phyloP scores from a whole-genome alignment of 2,113 vertebrate genomes.

The Canis aureus region DNA sequence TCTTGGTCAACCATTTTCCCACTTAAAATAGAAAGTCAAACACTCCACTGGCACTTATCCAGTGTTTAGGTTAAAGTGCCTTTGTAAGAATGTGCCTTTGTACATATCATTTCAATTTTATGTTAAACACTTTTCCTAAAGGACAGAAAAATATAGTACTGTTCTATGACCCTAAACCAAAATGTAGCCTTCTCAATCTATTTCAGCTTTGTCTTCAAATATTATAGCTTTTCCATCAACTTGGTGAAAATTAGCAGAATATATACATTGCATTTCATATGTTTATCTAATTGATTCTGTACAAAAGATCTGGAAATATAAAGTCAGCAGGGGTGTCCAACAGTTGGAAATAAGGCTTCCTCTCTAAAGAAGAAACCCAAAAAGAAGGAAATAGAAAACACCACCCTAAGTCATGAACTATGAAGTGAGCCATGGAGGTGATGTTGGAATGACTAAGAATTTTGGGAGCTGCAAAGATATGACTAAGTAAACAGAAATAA shows the following conservation, averaged over 20 bases:
- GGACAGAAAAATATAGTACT: neutral
- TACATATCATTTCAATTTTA: constrained; percentile 34
- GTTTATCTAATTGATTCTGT: neutral
- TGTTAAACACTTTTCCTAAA: neutral
- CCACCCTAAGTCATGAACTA: neutral
- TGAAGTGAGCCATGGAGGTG: neutral
- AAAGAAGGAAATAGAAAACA: neutral
- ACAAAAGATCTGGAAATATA: constrained; percentile 19
- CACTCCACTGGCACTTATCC: neutral
- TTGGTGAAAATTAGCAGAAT: neutral
- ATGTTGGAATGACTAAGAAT: neutral
- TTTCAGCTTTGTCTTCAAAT: constrained; percentile 52
- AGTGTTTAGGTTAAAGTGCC: neutral
- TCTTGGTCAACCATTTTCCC: neutral
- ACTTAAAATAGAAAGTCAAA: constrained; percentile 30
- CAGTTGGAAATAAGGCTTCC: neutral
- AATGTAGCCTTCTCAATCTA: neutral
- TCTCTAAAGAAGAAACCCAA: neutral
- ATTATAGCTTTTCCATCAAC: neutral
- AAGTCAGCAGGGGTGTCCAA: neutral
- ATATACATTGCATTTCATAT: neutral
- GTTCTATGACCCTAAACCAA: constrained; percentile 25
- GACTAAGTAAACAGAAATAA: neutral
- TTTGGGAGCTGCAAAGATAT: neutral
- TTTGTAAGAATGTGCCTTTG: neutral